Conservation (phyloP, 2,113 vertebrate genomes). For the Sphyrna mokarran region DNA sequence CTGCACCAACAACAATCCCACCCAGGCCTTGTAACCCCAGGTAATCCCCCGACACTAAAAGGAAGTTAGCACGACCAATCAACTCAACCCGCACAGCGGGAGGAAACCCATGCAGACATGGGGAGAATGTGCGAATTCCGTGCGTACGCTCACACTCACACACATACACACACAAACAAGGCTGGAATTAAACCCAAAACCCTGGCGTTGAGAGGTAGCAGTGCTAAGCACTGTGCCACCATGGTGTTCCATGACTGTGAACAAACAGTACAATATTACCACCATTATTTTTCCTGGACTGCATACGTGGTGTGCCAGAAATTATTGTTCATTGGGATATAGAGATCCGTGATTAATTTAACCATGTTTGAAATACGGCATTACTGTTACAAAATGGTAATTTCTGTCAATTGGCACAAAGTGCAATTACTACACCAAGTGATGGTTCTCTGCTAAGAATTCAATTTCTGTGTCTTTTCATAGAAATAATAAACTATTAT, state of each 20-base stretch:
- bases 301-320: background rate
- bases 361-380: background rate
- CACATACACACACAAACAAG: too few relatives aligned
- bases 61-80: too few relatives aligned
- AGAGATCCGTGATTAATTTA: background rate
- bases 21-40: too few relatives aligned
- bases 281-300: background rate
- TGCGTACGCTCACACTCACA: too few relatives aligned
- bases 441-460: background rate
- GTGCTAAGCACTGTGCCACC: too few relatives aligned
- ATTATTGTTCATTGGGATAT: background rate
- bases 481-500: background rate
- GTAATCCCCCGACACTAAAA: too few relatives aligned
- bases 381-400: background rate
- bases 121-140: too few relatives aligned
- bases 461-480: background rate
- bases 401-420: background rate
- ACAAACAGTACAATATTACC: background rate
- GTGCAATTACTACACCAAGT: background rate
- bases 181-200: too few relatives aligned
- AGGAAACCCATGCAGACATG: too few relatives aligned
- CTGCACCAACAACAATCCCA: too few relatives aligned
- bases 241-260: background rate
- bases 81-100: too few relatives aligned
- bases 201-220: too few relatives aligned